A percentile compares a stretch with the other conserved stretches of the same genome.
Conservation (phyloP, 2,113 vertebrate species). For the Gila orcuttii region DNA sequence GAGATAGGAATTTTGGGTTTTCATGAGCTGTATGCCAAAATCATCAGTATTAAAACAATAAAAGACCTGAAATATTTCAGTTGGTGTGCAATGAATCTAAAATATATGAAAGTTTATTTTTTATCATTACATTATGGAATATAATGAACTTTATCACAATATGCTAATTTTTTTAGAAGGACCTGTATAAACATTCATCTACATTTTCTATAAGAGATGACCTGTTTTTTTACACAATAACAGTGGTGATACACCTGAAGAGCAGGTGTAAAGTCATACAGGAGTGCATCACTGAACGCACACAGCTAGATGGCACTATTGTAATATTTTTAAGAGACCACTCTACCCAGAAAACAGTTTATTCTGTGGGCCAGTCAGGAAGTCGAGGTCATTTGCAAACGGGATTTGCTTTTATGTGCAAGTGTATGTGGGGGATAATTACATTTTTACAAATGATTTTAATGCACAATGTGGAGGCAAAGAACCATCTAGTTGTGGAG, state of each 20-base stretch:
- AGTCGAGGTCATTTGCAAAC: neutral
- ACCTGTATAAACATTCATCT: neutral
- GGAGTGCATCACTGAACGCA: neutral
- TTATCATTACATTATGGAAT: too few species aligned
- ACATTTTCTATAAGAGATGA: neutral
- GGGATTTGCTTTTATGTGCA: neutral
- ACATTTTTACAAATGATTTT: neutral
- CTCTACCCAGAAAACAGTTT: neutral
- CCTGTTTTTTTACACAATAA: neutral
- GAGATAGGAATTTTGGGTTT: too few species aligned
- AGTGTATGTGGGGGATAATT: neutral
- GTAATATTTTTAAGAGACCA: neutral
- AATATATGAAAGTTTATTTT: too few species aligned
- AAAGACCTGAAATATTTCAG: too few species aligned
- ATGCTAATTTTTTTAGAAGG: too few species aligned
- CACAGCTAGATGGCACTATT: slow-evolving; percentile 39
- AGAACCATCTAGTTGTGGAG: neutral
- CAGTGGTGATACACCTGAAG: neutral
- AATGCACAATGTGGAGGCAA: neutral
- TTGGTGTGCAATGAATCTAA: too few species aligned
- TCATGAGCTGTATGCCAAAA: too few species aligned
- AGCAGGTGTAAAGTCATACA: neutral
- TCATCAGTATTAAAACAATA: too few species aligned
- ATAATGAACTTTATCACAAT: too few species aligned
- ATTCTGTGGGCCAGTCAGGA: neutral